These are phyloP conservation scores for Bacillus rossius DNA, from an alignment of 1,140 invertebrate species.

Conservation along the genomic window DNA sequence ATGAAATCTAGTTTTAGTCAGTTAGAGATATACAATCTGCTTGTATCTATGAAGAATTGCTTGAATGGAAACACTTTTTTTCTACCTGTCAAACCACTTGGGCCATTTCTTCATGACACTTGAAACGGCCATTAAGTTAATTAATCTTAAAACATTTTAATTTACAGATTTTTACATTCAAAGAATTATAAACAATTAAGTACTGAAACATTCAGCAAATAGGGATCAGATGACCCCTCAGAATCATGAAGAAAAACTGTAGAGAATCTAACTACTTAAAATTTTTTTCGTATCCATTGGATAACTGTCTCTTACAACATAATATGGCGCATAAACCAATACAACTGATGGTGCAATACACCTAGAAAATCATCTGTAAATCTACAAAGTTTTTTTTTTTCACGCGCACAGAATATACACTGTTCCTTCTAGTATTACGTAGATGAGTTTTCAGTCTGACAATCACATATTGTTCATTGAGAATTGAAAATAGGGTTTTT, in stretches of 20 bases:
- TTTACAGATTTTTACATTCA: neutral
- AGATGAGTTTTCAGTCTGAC: too few relatives aligned
- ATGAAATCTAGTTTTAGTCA: neutral
- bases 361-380: too few relatives aligned
- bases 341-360: too few relatives aligned
- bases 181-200: conserved; percentile 7
- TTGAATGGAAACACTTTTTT: conserved; percentile 3
- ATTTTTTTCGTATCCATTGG: too few relatives aligned
- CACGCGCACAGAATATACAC: too few relatives aligned
- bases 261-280: neutral
- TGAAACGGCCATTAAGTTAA: neutral
- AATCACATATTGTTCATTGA: too few relatives aligned
- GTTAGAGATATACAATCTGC: neutral
- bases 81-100: conserved; percentile 16
- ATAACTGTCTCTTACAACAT: too few relatives aligned
- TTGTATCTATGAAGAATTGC: neutral
- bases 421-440: too few relatives aligned
- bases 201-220: neutral
- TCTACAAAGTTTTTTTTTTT: too few relatives aligned
- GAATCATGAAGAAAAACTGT: neutral
- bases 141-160: neutral
- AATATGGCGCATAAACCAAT: too few relatives aligned
- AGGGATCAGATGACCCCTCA: neutral
- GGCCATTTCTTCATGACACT: conserved; percentile 1
- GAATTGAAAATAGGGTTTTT: too few relatives aligned